These are phyloP conservation scores for Channallabes apus DNA, from an alignment of 2,797 vertebrate genomes.

Conservation along the genomic window DNA sequence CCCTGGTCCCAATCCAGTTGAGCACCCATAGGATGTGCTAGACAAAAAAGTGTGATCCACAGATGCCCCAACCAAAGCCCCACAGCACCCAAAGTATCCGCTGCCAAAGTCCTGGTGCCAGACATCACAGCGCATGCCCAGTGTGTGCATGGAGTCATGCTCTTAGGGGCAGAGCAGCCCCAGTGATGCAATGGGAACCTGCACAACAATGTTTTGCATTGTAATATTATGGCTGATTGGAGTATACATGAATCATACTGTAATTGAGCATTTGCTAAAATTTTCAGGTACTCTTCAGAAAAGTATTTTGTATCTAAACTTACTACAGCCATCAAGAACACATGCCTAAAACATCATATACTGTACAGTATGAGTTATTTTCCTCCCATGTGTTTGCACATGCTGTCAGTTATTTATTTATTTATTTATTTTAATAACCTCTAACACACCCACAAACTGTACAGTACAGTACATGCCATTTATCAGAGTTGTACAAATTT, in stretches of 20 bases:
- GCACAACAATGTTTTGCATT: too few species aligned
- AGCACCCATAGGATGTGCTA: too few species aligned
- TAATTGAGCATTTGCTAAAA: neutral
- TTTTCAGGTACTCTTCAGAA: neutral
- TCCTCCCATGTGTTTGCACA: neutral
- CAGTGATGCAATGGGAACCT: too few species aligned
- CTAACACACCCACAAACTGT: neutral
- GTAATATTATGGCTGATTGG: too few species aligned
- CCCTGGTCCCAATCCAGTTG: too few species aligned
- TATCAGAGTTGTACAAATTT: neutral
- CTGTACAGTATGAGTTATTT: neutral
- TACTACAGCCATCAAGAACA: neutral
- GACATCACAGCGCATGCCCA: too few species aligned
- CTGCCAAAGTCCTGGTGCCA: too few species aligned
- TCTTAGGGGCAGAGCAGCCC: too few species aligned
- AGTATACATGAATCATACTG: neutral
- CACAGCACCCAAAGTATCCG: too few species aligned
- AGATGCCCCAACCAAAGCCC: too few species aligned
- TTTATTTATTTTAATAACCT: neutral
- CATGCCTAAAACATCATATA: neutral
- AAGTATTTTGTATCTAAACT: neutral
- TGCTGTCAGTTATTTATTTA: neutral
- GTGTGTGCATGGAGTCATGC: too few species aligned
- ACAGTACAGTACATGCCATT: neutral
- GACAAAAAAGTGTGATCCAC: too few species aligned